Evolutionary conservation across 2,797 vertebrate species (phyloP), one percentile per base, ranked within the genome.

Genomic region (Rallus crepitans): DNA sequence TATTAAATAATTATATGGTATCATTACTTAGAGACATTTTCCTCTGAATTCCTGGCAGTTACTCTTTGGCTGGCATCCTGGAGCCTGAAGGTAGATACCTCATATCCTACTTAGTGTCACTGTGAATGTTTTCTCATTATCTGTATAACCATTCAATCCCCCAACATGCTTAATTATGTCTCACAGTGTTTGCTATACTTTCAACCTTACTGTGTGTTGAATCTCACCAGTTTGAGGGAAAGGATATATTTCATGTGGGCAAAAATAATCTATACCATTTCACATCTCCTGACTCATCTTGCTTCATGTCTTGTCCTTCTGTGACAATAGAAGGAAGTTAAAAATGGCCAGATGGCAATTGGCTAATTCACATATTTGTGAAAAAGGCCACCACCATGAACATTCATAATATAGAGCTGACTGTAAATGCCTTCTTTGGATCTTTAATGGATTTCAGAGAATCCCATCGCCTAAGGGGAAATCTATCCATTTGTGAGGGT

Each of bases 21-120:
- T 68, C 25, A 40, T 88, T 87, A 63, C 23, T 72, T 70, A 20
- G 56, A 72, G 33, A 47, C 4, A 14, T 16, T 85, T 93, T 77
- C 24, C 42, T 75, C 64, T 81, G 55, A 80, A 69, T 92, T 92
- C 75, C 60, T 69, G 20, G 53, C 1, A 6, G 48, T 65, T 75
- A 61, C 47, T 55, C 15, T 45, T 94, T 93, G 78, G 37, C 86
- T 93, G 59, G 21, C 17, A 19, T 71, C 57, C 88, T 82, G 25
- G 23, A 77, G 70, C 72, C 39, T 53, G 73, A 42, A 66, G 48
- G 53, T 66, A 42, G n/a, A 3, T 35, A 60, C n/a, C 55, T 94
- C 24, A n/a, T 33, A 71, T 57, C 30, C 37, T 48, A 16, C 11
- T 72, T 55, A 47, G 9, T 28, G 53, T 59, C 60, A 55, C 13